Evolutionary conservation across 2,888 invertebrate genomes (phyloP), one percentile per base, ranked within the genome.

Genomic region (Cephalotes varians): DNA sequence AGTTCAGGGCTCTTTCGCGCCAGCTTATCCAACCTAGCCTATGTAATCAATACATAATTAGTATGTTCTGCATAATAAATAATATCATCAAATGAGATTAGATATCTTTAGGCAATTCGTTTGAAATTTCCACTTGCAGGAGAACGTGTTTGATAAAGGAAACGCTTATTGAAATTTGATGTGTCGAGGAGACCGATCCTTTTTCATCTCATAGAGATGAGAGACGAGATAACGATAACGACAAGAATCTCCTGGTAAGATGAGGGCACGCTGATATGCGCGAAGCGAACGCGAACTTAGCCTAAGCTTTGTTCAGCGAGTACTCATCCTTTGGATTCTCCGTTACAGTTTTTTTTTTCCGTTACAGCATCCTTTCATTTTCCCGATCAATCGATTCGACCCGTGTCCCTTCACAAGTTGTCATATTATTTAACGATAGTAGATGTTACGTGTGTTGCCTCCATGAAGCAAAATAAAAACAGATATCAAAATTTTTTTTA

Each of bases 201-300:
- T 15, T 34, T 6, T 47, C 74, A 15, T 6, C 54, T 31, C 64
- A 44, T 34, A 9, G n/a, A n/a, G n/a, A n/a, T n/a, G n/a, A n/a
- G n/a, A n/a, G n/a, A n/a, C n/a, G n/a, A n/a, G n/a, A 34, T 65
- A 47, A 54, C 73, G 40, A 71, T 31, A 73, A 81, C 51, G 62
- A 65, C 51, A 34, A 44, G 15, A 21, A 31, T 60, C 54, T 58
- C 44, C 15, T 31, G 21, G n/a, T 6, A 31, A 51, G 44, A 54
- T n/a, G 54, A 60, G 28, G 5, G 28, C 44, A 54, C 49, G 60
- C 90, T 90, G 91, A 91, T 91, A 92, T 92, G 92, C 92, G 92
- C 93, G 93, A 94, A 92, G 92, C 93, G 93, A 92, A 93, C 90
- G 91, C 90, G 90, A 93, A 93, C 93, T 94, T 94, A 94, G 92